Conservation (phyloP, 1,140 invertebrate genomes). For the Cydia splendana region DNA sequence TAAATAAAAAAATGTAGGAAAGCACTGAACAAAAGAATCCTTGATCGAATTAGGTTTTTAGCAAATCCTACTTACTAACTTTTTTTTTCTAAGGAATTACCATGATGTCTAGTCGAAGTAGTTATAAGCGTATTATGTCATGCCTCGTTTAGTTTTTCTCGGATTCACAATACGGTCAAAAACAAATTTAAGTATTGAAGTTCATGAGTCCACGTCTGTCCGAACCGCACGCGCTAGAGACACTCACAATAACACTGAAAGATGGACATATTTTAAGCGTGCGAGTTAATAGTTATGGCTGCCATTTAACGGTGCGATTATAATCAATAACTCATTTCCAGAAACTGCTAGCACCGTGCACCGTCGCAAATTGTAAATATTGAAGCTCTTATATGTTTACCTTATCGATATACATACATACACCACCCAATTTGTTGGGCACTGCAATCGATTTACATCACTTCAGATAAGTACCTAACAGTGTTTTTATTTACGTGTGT, state of each 20-base stretch:
- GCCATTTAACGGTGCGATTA: constrained; percentile 1
- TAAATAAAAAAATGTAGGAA: too few species aligned
- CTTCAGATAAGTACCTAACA: constrained; percentile 8
- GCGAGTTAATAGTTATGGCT: not conserved
- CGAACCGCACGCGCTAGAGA: not conserved
- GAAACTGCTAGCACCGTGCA: not conserved
- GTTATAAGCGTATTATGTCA: too few species aligned
- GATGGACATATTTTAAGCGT: not conserved
- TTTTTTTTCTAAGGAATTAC: too few species aligned
- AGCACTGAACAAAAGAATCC: too few species aligned
- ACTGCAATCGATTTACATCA: constrained; percentile 8
- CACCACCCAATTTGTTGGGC: constrained; percentile 3
- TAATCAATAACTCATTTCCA: constrained; percentile 13
- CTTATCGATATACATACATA: constrained; percentile 16
- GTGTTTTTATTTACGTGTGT: not conserved
- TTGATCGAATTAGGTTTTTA: too few species aligned
- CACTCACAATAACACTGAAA: not conserved
- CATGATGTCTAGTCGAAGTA: too few species aligned
- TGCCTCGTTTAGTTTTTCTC: too few species aligned
- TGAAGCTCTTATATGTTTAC: not conserved
- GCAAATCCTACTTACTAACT: too few species aligned
- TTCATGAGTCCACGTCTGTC: not conserved
- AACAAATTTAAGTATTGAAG: not conserved
- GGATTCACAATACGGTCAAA: not conserved
- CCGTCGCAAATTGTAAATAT: constrained; percentile 14